These are phyloP conservation scores for Megaustenia siamemsis DNA, from an alignment of 2,888 invertebrate species.

Conservation along the genomic window DNA sequence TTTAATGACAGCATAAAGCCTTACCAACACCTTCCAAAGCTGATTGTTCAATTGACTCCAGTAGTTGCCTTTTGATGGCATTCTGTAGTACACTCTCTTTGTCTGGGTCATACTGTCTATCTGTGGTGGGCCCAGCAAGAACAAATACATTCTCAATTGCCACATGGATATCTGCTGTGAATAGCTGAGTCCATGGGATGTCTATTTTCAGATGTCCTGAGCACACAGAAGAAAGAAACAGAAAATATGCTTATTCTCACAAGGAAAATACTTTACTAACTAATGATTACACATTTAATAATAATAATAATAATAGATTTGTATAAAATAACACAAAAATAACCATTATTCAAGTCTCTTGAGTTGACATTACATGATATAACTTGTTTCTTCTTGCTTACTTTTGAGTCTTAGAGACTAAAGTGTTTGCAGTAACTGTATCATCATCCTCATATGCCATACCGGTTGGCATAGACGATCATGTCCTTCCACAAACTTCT, in stretches of 20 bases:
- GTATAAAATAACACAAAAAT: too few relatives aligned
- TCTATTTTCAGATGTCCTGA: constrained; percentile 78
- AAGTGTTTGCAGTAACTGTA: too few relatives aligned
- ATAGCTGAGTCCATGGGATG: constrained; percentile 90
- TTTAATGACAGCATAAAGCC: too few relatives aligned
- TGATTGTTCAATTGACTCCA: constrained; percentile 84
- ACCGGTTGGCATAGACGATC: too few relatives aligned
- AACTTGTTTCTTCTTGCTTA: too few relatives aligned
- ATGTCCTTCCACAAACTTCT: too few relatives aligned
- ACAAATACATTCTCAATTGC: constrained; percentile 89
- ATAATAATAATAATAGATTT: too few relatives aligned
- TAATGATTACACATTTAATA: too few relatives aligned
- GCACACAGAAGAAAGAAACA: background rate
- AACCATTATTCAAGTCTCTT: too few relatives aligned
- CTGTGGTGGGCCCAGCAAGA: constrained; percentile 87
- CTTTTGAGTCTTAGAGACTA: too few relatives aligned
- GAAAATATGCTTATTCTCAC: background rate
- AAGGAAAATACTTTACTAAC: background rate
- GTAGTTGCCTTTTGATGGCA: constrained; percentile 87
- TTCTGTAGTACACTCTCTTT: constrained; percentile 87
- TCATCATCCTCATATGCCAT: too few relatives aligned
- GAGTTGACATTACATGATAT: too few relatives aligned
- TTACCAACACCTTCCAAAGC: constrained; percentile 64
- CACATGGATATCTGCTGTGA: constrained; percentile 87
- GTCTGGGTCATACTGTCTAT: constrained; percentile 85